A percentile compares a stretch with the other conserved stretches of the same genome.
Evolutionary conservation across 2,797 vertebrate species (phyloP).

Genomic region (Rhinogobio ventralis): DNA sequence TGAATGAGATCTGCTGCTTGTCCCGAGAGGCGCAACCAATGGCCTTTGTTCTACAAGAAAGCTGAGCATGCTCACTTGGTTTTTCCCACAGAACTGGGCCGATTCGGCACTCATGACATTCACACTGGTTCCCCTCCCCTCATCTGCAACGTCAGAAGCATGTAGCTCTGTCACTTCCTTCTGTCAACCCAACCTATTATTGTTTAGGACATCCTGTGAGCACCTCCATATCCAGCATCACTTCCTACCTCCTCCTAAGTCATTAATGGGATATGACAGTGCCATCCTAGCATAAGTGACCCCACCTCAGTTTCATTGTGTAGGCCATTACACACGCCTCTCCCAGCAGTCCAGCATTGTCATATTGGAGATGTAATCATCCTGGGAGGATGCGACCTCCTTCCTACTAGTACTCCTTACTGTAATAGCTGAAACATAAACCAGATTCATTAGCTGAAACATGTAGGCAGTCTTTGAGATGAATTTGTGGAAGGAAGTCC

Average conservation of each 20-base stretch:
- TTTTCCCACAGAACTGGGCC: constrained; percentile 78
- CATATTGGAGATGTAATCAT: constrained; percentile 54
- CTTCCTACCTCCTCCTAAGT: constrained; percentile 47
- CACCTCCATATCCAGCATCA: constrained; percentile 28
- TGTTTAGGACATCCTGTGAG: constrained; percentile 53
- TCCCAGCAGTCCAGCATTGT: constrained; percentile 66
- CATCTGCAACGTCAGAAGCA: constrained; percentile 68
- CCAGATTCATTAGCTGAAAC: constrained; percentile 58
- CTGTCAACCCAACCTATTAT: constrained; percentile 38
- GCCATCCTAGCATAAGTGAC: neutral
- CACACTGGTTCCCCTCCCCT: constrained; percentile 47
- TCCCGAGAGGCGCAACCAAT: constrained; percentile 63
- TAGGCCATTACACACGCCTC: constrained; percentile 15
- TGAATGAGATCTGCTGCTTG: constrained; percentile 40
- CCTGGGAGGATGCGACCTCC: constrained; percentile 51
- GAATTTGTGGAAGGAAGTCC: constrained; percentile 80
- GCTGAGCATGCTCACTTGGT: constrained; percentile 71
- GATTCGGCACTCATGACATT: constrained; percentile 48
- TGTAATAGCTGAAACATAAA: constrained; percentile 59
- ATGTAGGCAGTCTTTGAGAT: constrained; percentile 55
- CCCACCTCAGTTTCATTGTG: constrained; percentile 38
- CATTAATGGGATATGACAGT: constrained; percentile 33
- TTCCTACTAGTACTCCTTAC: constrained; percentile 43
- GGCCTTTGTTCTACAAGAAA: constrained; percentile 51
- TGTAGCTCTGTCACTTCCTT: constrained; percentile 68